A percentile compares a stretch with the other conserved stretches of the same genome.
Conservation (phyloP, 1,140 invertebrate species). For the Panagrolaimus sp. region DNA sequence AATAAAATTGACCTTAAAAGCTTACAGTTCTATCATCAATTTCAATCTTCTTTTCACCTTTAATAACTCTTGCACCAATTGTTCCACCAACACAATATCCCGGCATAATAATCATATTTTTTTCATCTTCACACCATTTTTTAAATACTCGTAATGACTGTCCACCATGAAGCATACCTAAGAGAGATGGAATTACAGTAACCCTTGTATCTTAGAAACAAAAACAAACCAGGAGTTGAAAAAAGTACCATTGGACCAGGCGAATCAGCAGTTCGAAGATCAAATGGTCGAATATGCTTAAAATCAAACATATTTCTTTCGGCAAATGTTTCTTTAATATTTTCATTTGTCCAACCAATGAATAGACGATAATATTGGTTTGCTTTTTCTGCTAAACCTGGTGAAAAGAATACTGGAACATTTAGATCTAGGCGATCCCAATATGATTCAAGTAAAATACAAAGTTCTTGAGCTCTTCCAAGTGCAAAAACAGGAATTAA, state of each 20-base stretch:
- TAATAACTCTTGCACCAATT: slow-evolving; percentile 91
- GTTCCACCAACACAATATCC: slow-evolving; percentile 98
- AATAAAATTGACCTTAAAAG: slow-evolving; percentile 22
- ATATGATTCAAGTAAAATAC: slow-evolving; percentile 86
- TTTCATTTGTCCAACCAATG: slow-evolving; percentile 99
- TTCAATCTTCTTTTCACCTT: slow-evolving; percentile 88
- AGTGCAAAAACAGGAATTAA: slow-evolving; percentile 98
- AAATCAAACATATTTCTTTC: slow-evolving; percentile 99
- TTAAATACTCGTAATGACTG: slow-evolving; percentile 95
- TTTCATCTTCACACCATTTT: slow-evolving; percentile 95
- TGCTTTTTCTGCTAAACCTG: slow-evolving; percentile 68
- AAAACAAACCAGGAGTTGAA: slow-evolving; percentile 73
- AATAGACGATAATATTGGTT: slow-evolving; percentile 96
- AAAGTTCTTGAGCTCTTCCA: slow-evolving; percentile 93
- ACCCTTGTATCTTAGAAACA: no score
- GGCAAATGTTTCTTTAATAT: slow-evolving; percentile 97
- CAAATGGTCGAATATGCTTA: slow-evolving; percentile 92
- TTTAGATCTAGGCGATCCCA: slow-evolving; percentile 96
- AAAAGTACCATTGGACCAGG: slow-evolving; percentile 99
- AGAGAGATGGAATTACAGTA: no score
- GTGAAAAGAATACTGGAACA: slow-evolving; percentile 95
- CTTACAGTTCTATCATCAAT: slow-evolving; percentile 63
- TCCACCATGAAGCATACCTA: slow-evolving; percentile 88
- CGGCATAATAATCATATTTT: slow-evolving; percentile 99
- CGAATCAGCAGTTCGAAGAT: slow-evolving; percentile 89